phyloP scores from a whole-genome alignment of 2,113 vertebrate species.

The Phylloscopus trochilus region DNA sequence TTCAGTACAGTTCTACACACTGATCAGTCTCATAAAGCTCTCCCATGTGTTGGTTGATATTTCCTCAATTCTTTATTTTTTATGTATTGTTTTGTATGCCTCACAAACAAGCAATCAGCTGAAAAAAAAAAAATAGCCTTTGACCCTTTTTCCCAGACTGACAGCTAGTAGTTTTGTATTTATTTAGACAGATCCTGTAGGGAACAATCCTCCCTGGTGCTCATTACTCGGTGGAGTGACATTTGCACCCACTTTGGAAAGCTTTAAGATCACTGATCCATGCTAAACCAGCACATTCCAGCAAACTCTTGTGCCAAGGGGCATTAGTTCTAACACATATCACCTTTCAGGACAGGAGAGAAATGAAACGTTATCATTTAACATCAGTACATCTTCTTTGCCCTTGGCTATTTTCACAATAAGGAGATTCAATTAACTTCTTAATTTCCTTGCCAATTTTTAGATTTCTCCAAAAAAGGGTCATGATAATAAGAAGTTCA shows the following conservation, averaged over 20 bases:
- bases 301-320: constrained; percentile 46
- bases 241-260: constrained; percentile 63
- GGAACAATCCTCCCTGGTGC: constrained; percentile 21
- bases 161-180: background rate
- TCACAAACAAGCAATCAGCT: constrained; percentile 23
- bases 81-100: background rate
- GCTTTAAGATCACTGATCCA: constrained; percentile 68
- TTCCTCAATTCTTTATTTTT: constrained; percentile 39
- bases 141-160: constrained; percentile 17
- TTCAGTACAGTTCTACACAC: background rate
- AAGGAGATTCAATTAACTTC: constrained; percentile 2
- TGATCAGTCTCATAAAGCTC: background rate
- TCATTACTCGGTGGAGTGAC: constrained; percentile 58
- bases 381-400: constrained; percentile 30
- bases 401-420: background rate
- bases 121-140: constrained; percentile 11
- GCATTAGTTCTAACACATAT: constrained; percentile 55
- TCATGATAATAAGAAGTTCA: background rate
- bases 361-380: constrained; percentile 27
- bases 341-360: constrained; percentile 46
- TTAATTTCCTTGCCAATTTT: background rate
- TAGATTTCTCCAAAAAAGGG: background rate
- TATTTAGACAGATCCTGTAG: constrained; percentile 55
- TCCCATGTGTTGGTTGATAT: background rate
- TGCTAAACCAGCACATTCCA: constrained; percentile 64